Base-by-base conservation (phyloP, 2,888 invertebrate species). In the Mystacides longicornis region DNA sequence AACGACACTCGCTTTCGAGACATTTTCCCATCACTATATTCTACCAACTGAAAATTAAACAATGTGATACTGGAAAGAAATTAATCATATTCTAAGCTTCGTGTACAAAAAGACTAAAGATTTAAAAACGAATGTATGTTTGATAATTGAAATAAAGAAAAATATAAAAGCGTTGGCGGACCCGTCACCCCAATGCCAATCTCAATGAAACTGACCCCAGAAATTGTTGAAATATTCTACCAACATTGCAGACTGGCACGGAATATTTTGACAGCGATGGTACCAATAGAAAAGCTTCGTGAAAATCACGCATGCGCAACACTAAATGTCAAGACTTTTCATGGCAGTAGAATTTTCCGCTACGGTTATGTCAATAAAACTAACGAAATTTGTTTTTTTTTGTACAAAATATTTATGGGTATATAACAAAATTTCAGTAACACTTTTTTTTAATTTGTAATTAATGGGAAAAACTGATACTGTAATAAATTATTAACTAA, bases 161-260 rank as follows among this genome's bases (percentile, higher is more conserved):
- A 37, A 37, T 14, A 37, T n/a, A n/a, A n/a, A 37, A 37, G 37
- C 7, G 16, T n/a, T 3, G 14, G 16, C 37, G 37, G 3, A 37
- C 37, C 37, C 37, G 37, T 14, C 16, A 14, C 37, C 37, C 37
- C 7, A 14, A n/a, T n/a, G n/a, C n/a, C 14, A 14, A 37, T 37
- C 37, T 37, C 37, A 37, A 37, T 37, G 37, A 37, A 37, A 37
- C 37, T 37, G 37, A 37, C 37, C 37, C 37, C 37, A 37, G 37
- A 37, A 37, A n/a, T n/a, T 7, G 14, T 16, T 37, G 37, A 37
- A 37, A 14, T 37, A 14, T 7, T 4, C 16, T 37, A 16, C 37
- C 37, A 37, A 37, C 37, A 37, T 37, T 7, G 16, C 37, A 14
- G 16, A 14, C 14, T 37, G n/a, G n/a, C n/a, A n/a, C n/a, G n/a